Percentiles rank a stretch among this genome's conserved stretches.
Conservation (phyloP, 2,797 vertebrate genomes). For the Scleropages formosus region DNA sequence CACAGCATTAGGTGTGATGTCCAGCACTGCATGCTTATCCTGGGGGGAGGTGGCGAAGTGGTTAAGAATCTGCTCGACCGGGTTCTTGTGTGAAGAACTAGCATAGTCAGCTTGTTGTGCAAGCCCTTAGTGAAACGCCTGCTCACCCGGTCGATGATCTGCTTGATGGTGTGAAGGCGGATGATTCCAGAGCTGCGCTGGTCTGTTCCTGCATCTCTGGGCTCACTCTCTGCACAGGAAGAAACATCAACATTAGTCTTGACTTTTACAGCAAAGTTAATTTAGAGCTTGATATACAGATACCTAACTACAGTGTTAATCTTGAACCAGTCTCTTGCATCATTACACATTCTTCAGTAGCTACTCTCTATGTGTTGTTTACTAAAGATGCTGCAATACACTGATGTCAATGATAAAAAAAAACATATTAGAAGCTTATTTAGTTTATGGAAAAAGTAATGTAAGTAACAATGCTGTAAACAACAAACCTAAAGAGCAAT, state of each 20-base stretch:
- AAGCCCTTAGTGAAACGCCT: background rate
- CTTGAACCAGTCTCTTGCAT: too few species aligned
- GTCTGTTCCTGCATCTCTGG: slow-evolving; percentile 92
- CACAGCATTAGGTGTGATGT: slow-evolving; percentile 97
- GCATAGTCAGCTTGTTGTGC: background rate
- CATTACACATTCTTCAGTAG: too few species aligned
- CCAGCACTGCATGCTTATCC: slow-evolving; percentile 96
- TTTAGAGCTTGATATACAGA: too few species aligned
- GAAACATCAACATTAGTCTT: slow-evolving; percentile 32
- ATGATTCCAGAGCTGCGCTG: slow-evolving; percentile 95
- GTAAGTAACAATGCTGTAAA: background rate
- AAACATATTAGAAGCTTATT: slow-evolving; percentile 1
- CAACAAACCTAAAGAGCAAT: background rate
- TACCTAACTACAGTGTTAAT: too few species aligned
- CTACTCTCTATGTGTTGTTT: too few species aligned
- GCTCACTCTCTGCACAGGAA: slow-evolving; percentile 82
- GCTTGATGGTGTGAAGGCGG: slow-evolving; percentile 96
- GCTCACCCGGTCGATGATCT: slow-evolving; percentile 95
- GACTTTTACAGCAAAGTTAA: too few species aligned
- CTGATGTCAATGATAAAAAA: background rate
- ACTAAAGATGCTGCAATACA: too few species aligned
- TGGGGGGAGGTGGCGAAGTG: slow-evolving; percentile 47
- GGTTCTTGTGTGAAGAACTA: background rate
- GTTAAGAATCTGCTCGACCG: background rate
- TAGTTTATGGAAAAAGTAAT: background rate